Percentiles rank a stretch among this genome's conserved stretches.
Evolutionary conservation across 1,140 invertebrate genomes (phyloP).

Genomic region (Drosophila sechellia): DNA sequence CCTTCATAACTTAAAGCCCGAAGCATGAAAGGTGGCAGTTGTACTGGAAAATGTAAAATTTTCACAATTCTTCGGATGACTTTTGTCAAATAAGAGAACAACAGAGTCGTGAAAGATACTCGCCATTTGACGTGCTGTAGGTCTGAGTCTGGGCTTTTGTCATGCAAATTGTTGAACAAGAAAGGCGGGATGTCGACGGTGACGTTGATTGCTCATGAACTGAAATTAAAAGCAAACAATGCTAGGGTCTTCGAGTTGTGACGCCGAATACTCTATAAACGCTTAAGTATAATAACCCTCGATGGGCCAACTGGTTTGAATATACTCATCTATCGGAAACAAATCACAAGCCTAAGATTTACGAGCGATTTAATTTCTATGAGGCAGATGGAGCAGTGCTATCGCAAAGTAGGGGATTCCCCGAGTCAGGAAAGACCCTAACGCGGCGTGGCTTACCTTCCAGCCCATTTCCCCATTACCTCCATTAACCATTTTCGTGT

Average conservation of each 20-base stretch:
- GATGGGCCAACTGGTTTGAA: no score
- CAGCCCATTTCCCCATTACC: constrained; percentile 41
- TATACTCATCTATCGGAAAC: no score
- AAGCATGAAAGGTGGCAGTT: constrained; percentile 1
- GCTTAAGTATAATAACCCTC: no score
- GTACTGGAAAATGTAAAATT: neutral
- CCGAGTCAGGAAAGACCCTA: constrained; percentile 6
- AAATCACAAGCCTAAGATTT: no score
- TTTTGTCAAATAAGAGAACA: constrained; percentile 33
- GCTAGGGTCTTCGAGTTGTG: neutral
- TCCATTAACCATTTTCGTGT: constrained; percentile 50
- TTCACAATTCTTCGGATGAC: constrained; percentile 8
- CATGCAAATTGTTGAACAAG: constrained; percentile 75
- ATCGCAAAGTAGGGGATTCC: neutral
- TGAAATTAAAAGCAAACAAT: constrained; percentile 72
- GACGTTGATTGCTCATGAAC: constrained; percentile 51
- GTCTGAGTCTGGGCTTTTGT: constrained; percentile 58
- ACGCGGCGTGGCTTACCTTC: constrained; percentile 41
- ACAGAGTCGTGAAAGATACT: constrained; percentile 30
- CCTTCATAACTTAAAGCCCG: constrained; percentile 54
- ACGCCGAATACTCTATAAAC: constrained; percentile 2
- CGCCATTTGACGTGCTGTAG: constrained; percentile 30
- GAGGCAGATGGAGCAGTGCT: neutral
- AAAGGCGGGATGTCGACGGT: constrained; percentile 29
- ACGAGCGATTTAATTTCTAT: neutral